Evolutionary conservation across 2,888 invertebrate genomes (phyloP).

Genomic region (Lumbricus terrestris): DNA sequence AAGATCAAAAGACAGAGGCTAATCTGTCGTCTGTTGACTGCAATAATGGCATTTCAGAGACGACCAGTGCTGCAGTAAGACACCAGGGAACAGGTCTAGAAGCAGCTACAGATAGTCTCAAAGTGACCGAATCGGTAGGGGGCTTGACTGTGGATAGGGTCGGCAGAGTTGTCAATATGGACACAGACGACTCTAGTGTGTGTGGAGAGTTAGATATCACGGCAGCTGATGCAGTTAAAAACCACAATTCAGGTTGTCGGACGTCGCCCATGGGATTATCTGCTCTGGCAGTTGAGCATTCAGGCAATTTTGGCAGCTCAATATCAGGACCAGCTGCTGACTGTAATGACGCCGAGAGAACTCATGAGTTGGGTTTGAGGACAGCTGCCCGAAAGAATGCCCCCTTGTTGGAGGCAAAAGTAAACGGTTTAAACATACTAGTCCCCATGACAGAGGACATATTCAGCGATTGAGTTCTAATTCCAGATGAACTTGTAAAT

Average conservation of each 20-base stretch:
- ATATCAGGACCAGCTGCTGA: neutral
- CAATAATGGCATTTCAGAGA: constrained; percentile 9
- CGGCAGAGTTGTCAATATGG: neutral
- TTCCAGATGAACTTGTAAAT: constrained; percentile 3
- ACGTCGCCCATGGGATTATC: neutral
- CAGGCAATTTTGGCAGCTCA: neutral
- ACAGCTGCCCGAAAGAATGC: neutral
- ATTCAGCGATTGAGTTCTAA: neutral
- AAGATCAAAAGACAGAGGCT: neutral
- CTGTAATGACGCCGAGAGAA: neutral
- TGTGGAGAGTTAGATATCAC: neutral
- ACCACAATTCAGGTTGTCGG: neutral
- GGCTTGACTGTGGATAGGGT: neutral
- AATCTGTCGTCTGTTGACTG: neutral
- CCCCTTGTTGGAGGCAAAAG: neutral
- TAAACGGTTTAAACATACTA: constrained; percentile 6
- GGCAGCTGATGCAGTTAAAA: neutral
- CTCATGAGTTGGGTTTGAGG: neutral
- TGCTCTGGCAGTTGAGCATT: neutral
- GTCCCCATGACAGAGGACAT: constrained; percentile 12
- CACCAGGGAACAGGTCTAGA: neutral
- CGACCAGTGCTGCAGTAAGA: neutral
- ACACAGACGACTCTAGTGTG: neutral
- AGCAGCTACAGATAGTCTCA: neutral
- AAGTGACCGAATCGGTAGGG: neutral